Base-by-base conservation (phyloP, 2,797 vertebrate genomes). In the Dicrostonyx torquatus region DNA sequence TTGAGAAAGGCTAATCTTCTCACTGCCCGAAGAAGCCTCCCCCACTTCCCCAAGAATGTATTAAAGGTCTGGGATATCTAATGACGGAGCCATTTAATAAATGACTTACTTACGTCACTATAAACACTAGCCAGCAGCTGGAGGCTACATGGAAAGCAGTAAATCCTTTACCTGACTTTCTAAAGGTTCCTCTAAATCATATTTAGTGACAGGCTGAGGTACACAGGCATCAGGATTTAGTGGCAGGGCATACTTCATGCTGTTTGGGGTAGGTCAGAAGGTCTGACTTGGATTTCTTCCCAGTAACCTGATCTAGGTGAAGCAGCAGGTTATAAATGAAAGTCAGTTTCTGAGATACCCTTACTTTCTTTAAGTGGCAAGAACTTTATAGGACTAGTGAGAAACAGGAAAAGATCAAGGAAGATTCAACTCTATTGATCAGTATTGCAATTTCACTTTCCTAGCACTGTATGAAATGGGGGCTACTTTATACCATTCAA, bases 241-340 rank as follows among this genome's bases (percentile, higher is more conserved):
- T 96, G 97, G 96, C 94, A 96, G 96, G 79, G 93, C 96, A 97
- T 98, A 96, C 96, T 97, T 97, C 95, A 97, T 95, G 95, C 93
- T 96, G 94, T 97, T 97, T 95, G 2, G 93, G 53, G 88, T 93
- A 96, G 97, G 96, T 98, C 97, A 98, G 93, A 95, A 97, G 97
- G 97, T 97, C 97, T 95, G 87, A 96, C 93, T 97, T 95, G 95
- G 93, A 96, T 98, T 98, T 98, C 96, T 97, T 98, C 96, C 96
- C 97, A 96, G 99, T 98, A 99, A 99, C 98, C 96, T 97, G 98
- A 99, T 98, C 98, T 98, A 97, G 95, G 97, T 98, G 98, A 99
- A 99, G 98, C 98, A 99, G 97, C 98, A 98, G 98, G 98, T 99
- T 99, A 99, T 98, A 99, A 99, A 99, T 98, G 98, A 98, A 98